Base-by-base conservation (phyloP, 1,140 invertebrate genomes). In the Drosophila fuyamai region DNA sequence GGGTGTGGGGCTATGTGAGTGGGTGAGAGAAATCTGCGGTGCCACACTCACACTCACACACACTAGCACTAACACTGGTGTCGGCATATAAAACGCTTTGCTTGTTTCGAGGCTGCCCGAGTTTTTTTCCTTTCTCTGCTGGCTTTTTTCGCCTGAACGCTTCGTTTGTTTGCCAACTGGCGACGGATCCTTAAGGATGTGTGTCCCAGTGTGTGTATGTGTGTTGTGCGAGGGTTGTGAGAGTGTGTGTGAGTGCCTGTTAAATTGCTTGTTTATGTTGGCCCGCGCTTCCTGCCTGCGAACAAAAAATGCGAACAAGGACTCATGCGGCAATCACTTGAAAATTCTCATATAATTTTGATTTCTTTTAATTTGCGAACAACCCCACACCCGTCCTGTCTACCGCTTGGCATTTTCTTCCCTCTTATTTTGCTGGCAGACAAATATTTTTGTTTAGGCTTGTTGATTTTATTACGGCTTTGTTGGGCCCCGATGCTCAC, bases 251-350 rank as follows among this genome's bases (percentile, higher is more conserved):
- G 71, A 76, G 78, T 88, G 83, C 76, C 80, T 86, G 83, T 86
- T 86, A 88, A 88, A 88, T 88, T 88, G 83, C 84, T 88, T 88
- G 84, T 88, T 88, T 88, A 88, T 89, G 76, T 89, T 86, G 81
- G 78, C 79, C 66, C 48, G 65, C 70, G 78, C 65, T 65, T 65
- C 66, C 61, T 76, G 76, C 23, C 59, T 36, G 29, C 36, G 7
- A 29, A 43, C 38, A 47, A 67, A 48, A 46, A 66, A 50, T 47
- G 50, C 59, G 50, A 58, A 65, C 65, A 76, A 59, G 46, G 55
- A 57, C 50, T 56, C 66, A 70, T 41, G 47, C 75, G 65, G 74
- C 84, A 74, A 73, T 77, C 72, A 67, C 83, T 86, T 85, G 82
- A 85, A 85, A 85, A 85, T 81, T 70, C 79, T 88, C 72, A 88